Conservation (phyloP, 30 jellyfish, hydroid and myxozoan species). For the Chrysaora quinquecirrha region DNA sequence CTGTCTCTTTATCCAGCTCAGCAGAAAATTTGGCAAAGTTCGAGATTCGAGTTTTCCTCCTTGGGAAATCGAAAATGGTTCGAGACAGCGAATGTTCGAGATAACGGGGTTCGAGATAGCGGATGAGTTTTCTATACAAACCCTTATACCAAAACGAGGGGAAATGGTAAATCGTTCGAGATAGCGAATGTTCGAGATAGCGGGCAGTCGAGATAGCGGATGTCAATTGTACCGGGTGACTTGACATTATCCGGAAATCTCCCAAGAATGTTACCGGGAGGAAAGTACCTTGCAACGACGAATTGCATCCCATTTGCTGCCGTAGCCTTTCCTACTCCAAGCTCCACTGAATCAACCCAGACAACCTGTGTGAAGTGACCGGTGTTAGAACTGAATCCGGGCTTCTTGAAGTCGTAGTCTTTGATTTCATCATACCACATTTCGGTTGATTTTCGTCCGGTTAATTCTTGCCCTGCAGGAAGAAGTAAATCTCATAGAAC, state of each 20-base stretch:
- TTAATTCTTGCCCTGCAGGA: slow-evolving; percentile 96
- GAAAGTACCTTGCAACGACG: slow-evolving; percentile 96
- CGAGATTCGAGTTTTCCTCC: too few relatives aligned
- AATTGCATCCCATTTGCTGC: slow-evolving; percentile 95
- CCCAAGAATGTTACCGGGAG: slow-evolving; percentile 97
- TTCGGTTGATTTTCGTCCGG: slow-evolving; percentile 95
- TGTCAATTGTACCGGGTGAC: slow-evolving; percentile 77
- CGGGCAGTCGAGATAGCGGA: too few relatives aligned
- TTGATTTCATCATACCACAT: slow-evolving; percentile 99
- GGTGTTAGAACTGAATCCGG: slow-evolving; percentile 94
- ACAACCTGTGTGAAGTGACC: slow-evolving; percentile 99
- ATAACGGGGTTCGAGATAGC: too few relatives aligned
- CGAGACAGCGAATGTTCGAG: too few relatives aligned
- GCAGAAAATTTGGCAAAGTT: too few relatives aligned
- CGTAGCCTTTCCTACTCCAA: slow-evolving; percentile 97
- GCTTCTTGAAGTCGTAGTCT: slow-evolving; percentile 86
- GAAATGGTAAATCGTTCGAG: too few relatives aligned
- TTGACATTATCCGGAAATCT: slow-evolving; percentile 91
- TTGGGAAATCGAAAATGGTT: too few relatives aligned
- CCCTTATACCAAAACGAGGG: too few relatives aligned
- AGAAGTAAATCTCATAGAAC: too few relatives aligned
- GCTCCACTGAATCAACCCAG: slow-evolving; percentile 94
- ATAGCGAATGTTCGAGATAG: too few relatives aligned
- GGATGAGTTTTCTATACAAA: too few relatives aligned
- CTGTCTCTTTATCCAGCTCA: too few relatives aligned